Base-by-base conservation (phyloP, 1,140 invertebrate species). In the Mizuhopecten yessoensis region DNA sequence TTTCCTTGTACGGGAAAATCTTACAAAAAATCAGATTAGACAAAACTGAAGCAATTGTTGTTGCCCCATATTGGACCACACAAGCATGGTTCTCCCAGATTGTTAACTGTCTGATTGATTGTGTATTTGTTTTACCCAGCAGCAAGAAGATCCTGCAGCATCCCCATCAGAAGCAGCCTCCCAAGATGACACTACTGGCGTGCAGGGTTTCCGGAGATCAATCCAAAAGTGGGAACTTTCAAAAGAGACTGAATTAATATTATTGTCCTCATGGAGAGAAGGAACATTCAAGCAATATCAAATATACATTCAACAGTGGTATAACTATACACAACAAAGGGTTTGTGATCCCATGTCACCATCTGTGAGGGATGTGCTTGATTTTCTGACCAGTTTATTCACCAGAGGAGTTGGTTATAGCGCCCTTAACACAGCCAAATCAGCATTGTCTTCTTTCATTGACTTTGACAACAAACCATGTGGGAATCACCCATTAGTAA, bases 1-100 rank as follows among this genome's bases (percentile, higher is more conserved):
- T 94, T 90, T 91, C 88, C 88, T 15, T 93, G 36, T 89, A 93
- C n/a, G 49, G 86, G 3, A 34, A 86, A 87, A 88, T 89, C 36
- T 20, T 94, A n/a, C 45, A 89, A 42, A 94, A 94, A 57, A 87
- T 93, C n/a, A 29, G 34, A 39, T n/a, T 88, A 29, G 92, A 94
- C 29, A 34, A 86, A 34, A 88, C 90, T 29, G 45, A 34, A 33
- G 89, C 34, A 34, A 88, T 92, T 20, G 23, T 93, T 7, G 45
- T 94, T 10, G 88, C 90, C 0, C 92, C 93, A 89, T 23, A 34
- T 11, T 94, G 91, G 91, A 88, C 89, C 88, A 92, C 93, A 1
- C 92, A 94, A 34, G n/a, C 87, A 15, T 94, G 91, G 88, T 92
- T 89, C 86, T 57, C 91, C 20, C 39, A 88, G 33, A 34, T 91